These are phyloP conservation scores for Leucophora obtusa DNA, from an alignment of 2,888 invertebrate genomes.

Conservation along the genomic window DNA sequence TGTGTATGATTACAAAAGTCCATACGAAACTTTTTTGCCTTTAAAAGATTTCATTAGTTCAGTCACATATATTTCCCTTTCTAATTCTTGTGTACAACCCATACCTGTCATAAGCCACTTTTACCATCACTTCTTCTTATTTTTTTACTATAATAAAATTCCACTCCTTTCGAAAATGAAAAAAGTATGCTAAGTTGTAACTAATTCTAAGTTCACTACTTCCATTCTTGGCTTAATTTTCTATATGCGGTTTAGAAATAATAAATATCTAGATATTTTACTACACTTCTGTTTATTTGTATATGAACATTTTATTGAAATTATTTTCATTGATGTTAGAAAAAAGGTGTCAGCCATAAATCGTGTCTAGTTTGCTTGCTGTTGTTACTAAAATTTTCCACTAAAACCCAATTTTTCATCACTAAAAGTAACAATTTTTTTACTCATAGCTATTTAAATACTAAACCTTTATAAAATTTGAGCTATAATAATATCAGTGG, in stretches of 20 bases:
- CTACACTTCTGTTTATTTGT: slow-evolving; percentile 21
- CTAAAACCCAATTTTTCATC: slow-evolving; percentile 42
- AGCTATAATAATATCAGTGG: slow-evolving; percentile 18
- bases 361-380: slow-evolving; percentile 62
- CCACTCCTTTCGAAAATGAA: slow-evolving; percentile 8
- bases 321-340: slow-evolving; percentile 51
- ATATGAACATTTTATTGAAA: slow-evolving; percentile 41
- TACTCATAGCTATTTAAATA: slow-evolving; percentile 19
- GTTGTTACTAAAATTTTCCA: neutral
- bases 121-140: neutral
- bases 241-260: slow-evolving; percentile 15
- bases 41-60: too few species aligned
- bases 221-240: slow-evolving; percentile 16
- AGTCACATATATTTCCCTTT: too few species aligned
- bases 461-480: slow-evolving; percentile 26
- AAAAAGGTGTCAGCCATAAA: slow-evolving; percentile 67
- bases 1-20: too few species aligned
- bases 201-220: slow-evolving; percentile 31
- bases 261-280: slow-evolving; percentile 19
- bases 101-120: neutral
- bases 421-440: slow-evolving; percentile 20
- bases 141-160: neutral
- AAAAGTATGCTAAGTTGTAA: slow-evolving; percentile 7
- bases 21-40: too few species aligned
- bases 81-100: neutral